Base-by-base conservation (phyloP, 2,113 vertebrate genomes). In the Dolichallabes microphthalmus region DNA sequence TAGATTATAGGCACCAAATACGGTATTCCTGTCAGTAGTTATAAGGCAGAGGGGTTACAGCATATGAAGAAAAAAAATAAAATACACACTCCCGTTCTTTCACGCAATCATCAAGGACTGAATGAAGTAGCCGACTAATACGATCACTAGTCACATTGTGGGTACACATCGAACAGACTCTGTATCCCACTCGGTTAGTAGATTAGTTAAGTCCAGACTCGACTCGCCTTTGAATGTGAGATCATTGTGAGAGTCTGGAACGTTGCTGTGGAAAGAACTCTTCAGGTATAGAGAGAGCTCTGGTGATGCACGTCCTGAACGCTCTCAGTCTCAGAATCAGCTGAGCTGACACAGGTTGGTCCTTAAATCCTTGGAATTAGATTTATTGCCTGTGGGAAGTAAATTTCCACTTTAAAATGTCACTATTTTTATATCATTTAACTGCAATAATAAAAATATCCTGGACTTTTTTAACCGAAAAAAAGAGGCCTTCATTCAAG, bases 11-110 rank as follows among this genome's bases (percentile, higher is more conserved):
- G 35, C n/a, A 30, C 22, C 22, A 60, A 45, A 45, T 45, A 45
- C 45, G 7, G 64, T 82, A 45, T 86, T 82, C 30, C 45, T 86
- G 4, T 57, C 77, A 75, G 45, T 25, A 82, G 52, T 80, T 61
- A 66, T 82, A 87, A 87, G 79, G 83, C 83, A 52, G 39, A 45
- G 45, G 32, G 52, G n/a, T 55, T 12, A 76, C 50, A 53, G 52
- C n/a, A 76, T 22, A 10, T 71, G 32, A 63, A 22, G 8, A 57
- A 55, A 14, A 45, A 35, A 35, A 35, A 35, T 35, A 35, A 35
- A 69, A n/a, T 30, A 52, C 25, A 39, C 39, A 71, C 32, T 39
- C 19, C 2, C 39, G 17, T 35, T 32, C 66, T 69, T 13, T 14
- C 73, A 15, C 25, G 27, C 73, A 53, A 3, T 11, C 8, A 1